Evolutionary conservation across 2,113 vertebrate genomes (phyloP).

Genomic region (Litocranius walleri): DNA sequence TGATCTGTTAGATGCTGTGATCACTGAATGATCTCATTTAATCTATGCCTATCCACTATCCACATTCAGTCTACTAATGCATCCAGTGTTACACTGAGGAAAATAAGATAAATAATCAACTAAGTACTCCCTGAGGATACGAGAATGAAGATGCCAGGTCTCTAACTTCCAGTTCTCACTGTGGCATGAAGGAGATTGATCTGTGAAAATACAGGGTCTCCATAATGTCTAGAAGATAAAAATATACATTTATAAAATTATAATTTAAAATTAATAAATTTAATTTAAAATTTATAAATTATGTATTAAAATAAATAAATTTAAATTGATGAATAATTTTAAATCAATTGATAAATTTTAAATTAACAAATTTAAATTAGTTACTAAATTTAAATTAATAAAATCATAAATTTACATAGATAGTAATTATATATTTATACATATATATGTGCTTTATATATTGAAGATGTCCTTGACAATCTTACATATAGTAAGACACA

Average conservation of each 20-base stretch:
- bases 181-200: background rate
- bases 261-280: background rate
- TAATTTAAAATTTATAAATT: background rate
- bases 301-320: background rate
- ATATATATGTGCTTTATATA: background rate
- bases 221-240: background rate
- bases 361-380: too few species aligned
- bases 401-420: background rate
- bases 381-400: background rate
- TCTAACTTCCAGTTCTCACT: background rate
- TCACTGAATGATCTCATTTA: background rate
- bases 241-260: background rate
- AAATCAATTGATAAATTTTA: background rate
- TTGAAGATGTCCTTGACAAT: background rate
- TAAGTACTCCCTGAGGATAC: background rate
- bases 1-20: background rate
- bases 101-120: background rate
- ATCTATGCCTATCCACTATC: background rate
- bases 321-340: background rate
- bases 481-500: background rate
- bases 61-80: background rate
- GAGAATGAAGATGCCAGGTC: background rate
- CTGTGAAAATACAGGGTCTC: background rate
- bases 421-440: background rate
- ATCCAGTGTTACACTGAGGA: background rate